Conservation (phyloP, 1,140 invertebrate species). For the Kradibia gibbosae region DNA sequence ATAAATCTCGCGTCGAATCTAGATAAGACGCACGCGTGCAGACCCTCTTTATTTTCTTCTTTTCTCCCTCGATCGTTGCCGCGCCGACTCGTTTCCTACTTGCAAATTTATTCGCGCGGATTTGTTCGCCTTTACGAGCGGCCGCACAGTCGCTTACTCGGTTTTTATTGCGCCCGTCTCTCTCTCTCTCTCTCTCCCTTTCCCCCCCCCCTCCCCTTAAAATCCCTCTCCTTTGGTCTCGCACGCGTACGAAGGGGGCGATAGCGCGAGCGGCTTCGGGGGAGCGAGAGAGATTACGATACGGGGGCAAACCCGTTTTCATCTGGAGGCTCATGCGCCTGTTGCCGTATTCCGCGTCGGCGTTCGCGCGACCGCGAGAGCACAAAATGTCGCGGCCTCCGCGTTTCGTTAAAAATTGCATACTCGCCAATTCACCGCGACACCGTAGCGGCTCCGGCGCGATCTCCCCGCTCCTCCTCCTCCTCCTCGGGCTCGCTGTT, state of each 20-base stretch:
- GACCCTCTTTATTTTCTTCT: background rate
- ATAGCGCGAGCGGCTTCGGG: background rate
- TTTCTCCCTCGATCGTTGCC: background rate
- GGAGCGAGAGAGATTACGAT: background rate
- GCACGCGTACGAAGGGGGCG: background rate
- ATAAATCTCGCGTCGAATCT: conserved; percentile 38
- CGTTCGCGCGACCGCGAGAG: background rate
- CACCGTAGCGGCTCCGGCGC: background rate
- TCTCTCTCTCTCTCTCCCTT: background rate
- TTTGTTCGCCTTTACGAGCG: conserved; percentile 44
- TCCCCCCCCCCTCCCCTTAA: background rate
- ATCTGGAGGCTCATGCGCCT: background rate
- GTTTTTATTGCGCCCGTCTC: conserved; percentile 16
- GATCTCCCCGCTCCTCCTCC: background rate
- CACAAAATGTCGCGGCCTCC: background rate
- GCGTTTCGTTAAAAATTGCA: conserved; percentile 20
- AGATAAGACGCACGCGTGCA: conserved; percentile 2
- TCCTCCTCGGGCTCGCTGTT: background rate
- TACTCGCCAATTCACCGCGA: conserved; percentile 23
- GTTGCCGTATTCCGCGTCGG: background rate
- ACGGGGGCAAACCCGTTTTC: conserved; percentile 34
- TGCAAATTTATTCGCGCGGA: conserved; percentile 47
- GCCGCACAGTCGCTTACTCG: background rate
- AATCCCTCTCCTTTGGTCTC: too few relatives aligned
- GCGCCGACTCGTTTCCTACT: conserved; percentile 33